Evolutionary conservation across 2,888 invertebrate genomes (phyloP).

Genomic region (Cynaeus angustus): DNA sequence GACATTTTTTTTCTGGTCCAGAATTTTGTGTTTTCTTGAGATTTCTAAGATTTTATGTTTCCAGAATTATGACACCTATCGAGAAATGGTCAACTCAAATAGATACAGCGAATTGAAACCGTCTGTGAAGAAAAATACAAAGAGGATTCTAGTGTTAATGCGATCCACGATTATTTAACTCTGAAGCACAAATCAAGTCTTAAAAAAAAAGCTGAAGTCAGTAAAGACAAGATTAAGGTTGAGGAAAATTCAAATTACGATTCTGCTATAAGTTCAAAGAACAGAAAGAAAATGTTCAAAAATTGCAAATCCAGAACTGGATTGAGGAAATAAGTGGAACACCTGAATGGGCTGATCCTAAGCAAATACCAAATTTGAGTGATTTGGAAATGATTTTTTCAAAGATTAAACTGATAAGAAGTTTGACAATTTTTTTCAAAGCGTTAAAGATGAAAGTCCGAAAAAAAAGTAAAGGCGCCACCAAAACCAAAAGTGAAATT

Average conservation of each 20-base stretch:
- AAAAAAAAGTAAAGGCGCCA: slow-evolving; percentile 42
- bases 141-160: slow-evolving; percentile 49
- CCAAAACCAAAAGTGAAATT: slow-evolving; percentile 51
- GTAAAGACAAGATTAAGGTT: no score
- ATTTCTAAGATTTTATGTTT: no score
- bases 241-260: slow-evolving; percentile 34
- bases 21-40: no score
- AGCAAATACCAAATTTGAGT: slow-evolving; percentile 59
- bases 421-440: slow-evolving; percentile 56
- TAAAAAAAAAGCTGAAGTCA: slow-evolving; percentile 5
- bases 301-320: slow-evolving; percentile 57
- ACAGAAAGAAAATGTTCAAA: slow-evolving; percentile 40
- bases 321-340: slow-evolving; percentile 55
- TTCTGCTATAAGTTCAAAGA: slow-evolving; percentile 25
- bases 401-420: slow-evolving; percentile 58
- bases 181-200: slow-evolving; percentile 56
- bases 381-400: slow-evolving; percentile 62
- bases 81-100: no score
- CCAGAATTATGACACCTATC: no score
- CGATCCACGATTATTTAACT: slow-evolving; percentile 61
- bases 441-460: slow-evolving; percentile 19
- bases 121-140: no score
- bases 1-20: no score
- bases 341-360: slow-evolving; percentile 54
- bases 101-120: no score